Conservation (phyloP, 2,888 invertebrate species). For the Drosophila prolongata region DNA sequence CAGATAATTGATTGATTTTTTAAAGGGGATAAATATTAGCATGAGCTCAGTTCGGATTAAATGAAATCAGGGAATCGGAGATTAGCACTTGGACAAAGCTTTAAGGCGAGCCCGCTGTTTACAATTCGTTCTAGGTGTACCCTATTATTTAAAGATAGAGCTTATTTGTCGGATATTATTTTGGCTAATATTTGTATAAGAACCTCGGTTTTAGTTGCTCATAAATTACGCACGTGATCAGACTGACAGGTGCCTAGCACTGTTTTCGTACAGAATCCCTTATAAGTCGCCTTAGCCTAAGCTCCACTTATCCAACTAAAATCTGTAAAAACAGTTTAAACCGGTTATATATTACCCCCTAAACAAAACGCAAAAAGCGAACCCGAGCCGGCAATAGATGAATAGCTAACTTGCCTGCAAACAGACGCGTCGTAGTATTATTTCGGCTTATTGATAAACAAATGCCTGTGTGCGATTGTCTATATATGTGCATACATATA, state of each 20-base stretch:
- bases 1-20: conserved; percentile 12
- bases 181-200: background rate
- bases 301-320: conserved; percentile 3
- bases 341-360: conserved; percentile 56
- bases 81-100: background rate
- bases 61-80: background rate
- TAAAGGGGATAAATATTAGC: conserved; percentile 5
- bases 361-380: conserved; percentile 30
- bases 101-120: conserved; percentile 19
- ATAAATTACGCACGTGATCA: conserved; percentile 1
- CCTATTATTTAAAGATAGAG: background rate
- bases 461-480: conserved; percentile 8
- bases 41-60: conserved; percentile 3
- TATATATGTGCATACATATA: background rate
- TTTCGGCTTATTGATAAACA: conserved; percentile 59
- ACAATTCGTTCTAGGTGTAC: conserved; percentile 3
- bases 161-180: conserved; percentile 1
- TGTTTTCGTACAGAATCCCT: background rate
- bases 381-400: conserved; percentile 55
- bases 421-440: conserved; percentile 37
- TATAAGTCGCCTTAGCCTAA: conserved; percentile 7
- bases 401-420: conserved; percentile 18
- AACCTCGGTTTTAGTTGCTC: background rate
- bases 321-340: conserved; percentile 61
- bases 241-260: background rate